Conservation (phyloP, 2,797 vertebrate species). For the Thaleichthys pacificus region DNA sequence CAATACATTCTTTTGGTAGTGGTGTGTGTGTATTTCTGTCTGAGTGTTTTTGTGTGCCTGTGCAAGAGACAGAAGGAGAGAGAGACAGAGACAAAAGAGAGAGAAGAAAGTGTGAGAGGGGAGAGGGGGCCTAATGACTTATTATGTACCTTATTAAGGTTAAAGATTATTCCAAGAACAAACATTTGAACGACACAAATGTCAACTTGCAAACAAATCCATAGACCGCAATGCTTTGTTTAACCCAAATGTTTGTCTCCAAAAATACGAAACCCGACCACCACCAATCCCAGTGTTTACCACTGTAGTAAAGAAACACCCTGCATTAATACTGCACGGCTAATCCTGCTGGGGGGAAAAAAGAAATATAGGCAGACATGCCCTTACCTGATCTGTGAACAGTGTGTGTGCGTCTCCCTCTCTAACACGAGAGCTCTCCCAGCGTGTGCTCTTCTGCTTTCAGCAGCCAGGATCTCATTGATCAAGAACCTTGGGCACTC, state of each 20-base stretch:
- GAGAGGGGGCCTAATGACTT: not conserved
- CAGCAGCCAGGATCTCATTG: slow-evolving; percentile 54
- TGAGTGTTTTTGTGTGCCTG: not conserved
- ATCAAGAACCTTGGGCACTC: slow-evolving; percentile 41
- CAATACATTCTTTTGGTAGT: not conserved
- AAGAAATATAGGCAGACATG: slow-evolving; percentile 28
- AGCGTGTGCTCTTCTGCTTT: slow-evolving; percentile 33
- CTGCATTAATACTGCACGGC: not conserved
- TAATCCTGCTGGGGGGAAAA: not conserved
- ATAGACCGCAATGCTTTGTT: not conserved
- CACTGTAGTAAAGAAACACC: not conserved
- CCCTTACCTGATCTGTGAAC: slow-evolving; percentile 70
- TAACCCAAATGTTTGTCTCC: not conserved
- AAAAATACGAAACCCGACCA: not conserved
- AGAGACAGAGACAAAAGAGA: not conserved
- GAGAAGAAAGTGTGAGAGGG: not conserved
- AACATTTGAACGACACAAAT: not conserved
- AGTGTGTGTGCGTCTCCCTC: slow-evolving; percentile 23
- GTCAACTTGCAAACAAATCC: not conserved
- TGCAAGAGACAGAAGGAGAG: not conserved
- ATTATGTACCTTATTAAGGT: not conserved
- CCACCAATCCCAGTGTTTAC: not conserved
- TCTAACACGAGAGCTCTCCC: slow-evolving; percentile 17
- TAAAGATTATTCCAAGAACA: not conserved
- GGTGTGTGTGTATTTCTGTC: slow-evolving; percentile 1